These are phyloP conservation scores for Falcunculus frontatus DNA, from an alignment of 2,113 vertebrate species.

Conservation along the genomic window DNA sequence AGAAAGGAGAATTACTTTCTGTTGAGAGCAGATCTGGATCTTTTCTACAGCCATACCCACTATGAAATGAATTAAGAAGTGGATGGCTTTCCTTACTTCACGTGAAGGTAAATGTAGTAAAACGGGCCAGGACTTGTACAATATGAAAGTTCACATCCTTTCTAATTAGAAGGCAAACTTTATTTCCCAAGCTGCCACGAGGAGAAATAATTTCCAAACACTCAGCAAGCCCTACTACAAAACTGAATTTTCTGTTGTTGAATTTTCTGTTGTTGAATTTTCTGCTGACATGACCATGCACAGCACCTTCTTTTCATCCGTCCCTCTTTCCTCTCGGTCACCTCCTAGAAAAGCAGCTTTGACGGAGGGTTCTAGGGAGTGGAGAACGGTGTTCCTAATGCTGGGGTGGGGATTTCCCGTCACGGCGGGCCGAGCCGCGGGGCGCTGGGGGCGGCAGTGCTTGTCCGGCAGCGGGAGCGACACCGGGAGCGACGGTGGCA, in stretches of 20 bases:
- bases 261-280: background rate
- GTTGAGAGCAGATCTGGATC: background rate
- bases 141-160: background rate
- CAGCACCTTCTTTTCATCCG: background rate
- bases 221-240: background rate
- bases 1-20: background rate
- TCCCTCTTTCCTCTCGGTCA: background rate
- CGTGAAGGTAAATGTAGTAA: background rate
- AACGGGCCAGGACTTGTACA: background rate
- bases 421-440: background rate
- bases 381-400: accelerated
- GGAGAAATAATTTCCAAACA: background rate
- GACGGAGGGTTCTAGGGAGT: background rate
- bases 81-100: background rate
- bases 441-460: background rate
- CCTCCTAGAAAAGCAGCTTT: background rate
- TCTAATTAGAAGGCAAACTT: background rate
- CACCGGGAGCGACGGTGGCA: background rate
- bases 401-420: background rate
- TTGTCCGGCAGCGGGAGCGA: background rate
- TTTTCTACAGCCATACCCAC: background rate
- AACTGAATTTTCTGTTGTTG: background rate
- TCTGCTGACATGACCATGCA: background rate
- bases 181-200: background rate
- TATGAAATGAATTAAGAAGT: background rate